Evolutionary conservation across 2,888 invertebrate species (phyloP).

Genomic region (Apodemia zela): DNA sequence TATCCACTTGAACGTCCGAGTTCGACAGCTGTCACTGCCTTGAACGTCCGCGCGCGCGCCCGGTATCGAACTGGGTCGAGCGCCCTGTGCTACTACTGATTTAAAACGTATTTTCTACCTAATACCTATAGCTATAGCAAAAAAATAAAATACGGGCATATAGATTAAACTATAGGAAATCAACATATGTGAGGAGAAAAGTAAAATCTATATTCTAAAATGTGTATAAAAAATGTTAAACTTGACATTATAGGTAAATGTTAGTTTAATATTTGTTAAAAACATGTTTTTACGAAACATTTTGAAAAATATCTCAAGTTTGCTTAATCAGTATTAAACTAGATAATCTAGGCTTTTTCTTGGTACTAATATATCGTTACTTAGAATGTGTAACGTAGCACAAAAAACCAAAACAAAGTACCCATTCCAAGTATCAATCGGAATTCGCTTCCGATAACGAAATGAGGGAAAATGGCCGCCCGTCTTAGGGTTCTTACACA

Average conservation of each 20-base stretch:
- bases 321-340: background rate
- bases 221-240: background rate
- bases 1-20: no score
- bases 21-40: no score
- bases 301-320: background rate
- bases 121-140: no score
- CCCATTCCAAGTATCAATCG: background rate
- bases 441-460: background rate
- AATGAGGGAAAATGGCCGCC: no score
- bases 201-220: background rate
- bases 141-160: constrained; percentile 12
- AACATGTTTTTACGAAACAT: background rate
- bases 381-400: no score
- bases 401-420: background rate
- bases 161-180: constrained; percentile 6
- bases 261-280: background rate
- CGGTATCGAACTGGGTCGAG: no score
- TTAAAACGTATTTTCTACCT: no score
- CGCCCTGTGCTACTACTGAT: no score
- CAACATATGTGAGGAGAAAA: background rate
- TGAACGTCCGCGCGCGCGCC: no score
- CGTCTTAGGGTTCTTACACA: no score
- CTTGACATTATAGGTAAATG: background rate
- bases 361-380: background rate
- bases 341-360: background rate